Conservation (phyloP, 2,888 invertebrate species). For the Leptinotarsa haldemani region DNA sequence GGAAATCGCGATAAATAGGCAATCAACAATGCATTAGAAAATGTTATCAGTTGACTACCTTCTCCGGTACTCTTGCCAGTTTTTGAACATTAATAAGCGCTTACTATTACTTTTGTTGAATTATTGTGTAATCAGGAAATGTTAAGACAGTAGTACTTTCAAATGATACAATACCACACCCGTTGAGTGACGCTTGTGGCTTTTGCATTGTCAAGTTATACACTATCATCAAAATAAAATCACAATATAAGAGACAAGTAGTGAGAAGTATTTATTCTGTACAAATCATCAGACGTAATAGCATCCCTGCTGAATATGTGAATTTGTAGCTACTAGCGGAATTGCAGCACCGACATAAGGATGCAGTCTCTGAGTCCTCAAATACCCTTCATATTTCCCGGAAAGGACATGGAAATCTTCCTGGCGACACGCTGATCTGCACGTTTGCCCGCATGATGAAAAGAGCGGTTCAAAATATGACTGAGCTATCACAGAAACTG, state of each 20-base stretch:
- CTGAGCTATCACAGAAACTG: constrained; percentile 50
- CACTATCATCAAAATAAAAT: constrained; percentile 67
- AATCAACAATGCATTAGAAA: too few relatives aligned
- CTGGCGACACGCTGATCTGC: constrained; percentile 59
- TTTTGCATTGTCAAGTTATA: constrained; percentile 59
- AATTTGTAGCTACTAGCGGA: constrained; percentile 67
- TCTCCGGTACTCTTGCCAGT: too few relatives aligned
- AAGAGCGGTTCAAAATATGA: constrained; percentile 63
- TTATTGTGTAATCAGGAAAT: too few relatives aligned
- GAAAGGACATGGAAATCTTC: constrained; percentile 60
- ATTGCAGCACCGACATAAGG: constrained; percentile 69
- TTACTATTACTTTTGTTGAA: too few relatives aligned
- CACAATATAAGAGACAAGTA: constrained; percentile 58
- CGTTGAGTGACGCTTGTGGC: constrained; percentile 60
- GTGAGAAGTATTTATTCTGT: constrained; percentile 43
- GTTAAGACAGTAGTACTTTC: too few relatives aligned
- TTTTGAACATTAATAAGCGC: too few relatives aligned
- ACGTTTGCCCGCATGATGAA: constrained; percentile 62
- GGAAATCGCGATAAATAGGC: too few relatives aligned
- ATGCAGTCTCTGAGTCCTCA: constrained; percentile 71
- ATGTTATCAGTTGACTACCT: too few relatives aligned
- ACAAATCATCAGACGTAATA: constrained; percentile 70
- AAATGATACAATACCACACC: too few relatives aligned
- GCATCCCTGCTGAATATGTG: constrained; percentile 72
- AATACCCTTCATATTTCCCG: constrained; percentile 71